phyloP scores from a whole-genome alignment of 2,113 vertebrate genomes.

The Drymodes brunneopygia region DNA sequence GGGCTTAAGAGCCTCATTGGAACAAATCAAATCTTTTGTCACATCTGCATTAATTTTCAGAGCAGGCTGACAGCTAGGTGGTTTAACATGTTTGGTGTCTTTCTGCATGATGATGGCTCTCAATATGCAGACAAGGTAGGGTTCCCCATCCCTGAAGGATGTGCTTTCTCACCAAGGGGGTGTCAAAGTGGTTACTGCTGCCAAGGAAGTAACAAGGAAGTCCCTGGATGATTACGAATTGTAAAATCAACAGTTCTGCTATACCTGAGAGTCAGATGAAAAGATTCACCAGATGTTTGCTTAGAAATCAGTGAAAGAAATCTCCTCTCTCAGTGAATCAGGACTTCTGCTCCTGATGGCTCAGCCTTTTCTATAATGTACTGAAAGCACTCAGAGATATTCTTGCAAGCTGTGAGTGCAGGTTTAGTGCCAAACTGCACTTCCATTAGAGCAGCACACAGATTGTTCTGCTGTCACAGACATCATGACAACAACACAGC shows the following conservation, averaged over 20 bases:
- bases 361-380: neutral
- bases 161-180: neutral
- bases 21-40: neutral
- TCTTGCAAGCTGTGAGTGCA: neutral
- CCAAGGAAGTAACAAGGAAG: neutral
- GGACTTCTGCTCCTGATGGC: neutral
- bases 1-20: neutral
- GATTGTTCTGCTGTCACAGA: neutral
- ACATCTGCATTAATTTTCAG: neutral
- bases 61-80: neutral
- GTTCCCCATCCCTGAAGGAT: neutral
- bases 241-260: neutral
- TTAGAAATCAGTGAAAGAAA: neutral
- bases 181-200: neutral
- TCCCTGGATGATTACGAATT: neutral
- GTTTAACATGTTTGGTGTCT: neutral
- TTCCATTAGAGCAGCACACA: neutral
- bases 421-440: neutral
- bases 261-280: neutral
- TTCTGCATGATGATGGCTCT: neutral
- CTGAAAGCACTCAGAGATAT: neutral
- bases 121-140: neutral
- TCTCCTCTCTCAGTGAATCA: neutral
- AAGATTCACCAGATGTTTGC: neutral
- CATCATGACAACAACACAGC: neutral